Conservation (phyloP, 2,888 invertebrate species). For the Napeogenes inachia region DNA sequence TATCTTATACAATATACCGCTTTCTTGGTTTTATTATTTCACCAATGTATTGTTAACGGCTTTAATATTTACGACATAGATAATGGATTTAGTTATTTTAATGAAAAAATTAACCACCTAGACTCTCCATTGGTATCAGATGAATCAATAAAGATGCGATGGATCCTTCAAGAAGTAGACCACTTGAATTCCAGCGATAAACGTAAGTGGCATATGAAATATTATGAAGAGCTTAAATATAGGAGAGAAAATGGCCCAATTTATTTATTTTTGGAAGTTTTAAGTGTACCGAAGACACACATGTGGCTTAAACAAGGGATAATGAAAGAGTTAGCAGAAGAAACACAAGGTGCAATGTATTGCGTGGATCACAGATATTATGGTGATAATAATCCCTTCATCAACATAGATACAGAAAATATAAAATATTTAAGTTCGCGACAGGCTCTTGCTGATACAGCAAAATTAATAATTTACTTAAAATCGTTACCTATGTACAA, state of each 20-base stretch:
- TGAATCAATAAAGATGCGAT: conserved; percentile 36
- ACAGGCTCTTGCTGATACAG: conserved; percentile 63
- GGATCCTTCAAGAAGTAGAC: conserved; percentile 59
- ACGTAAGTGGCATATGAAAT: conserved; percentile 60
- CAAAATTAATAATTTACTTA: conserved; percentile 44
- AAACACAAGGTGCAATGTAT: conserved; percentile 63
- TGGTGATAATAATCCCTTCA: conserved; percentile 58
- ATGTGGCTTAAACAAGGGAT: conserved; percentile 49
- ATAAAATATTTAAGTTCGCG: conserved; percentile 54
- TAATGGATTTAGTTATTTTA: conserved; percentile 42
- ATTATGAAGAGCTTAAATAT: conserved; percentile 52
- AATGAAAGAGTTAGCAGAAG: conserved; percentile 56
- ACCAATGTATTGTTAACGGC: conserved; percentile 33
- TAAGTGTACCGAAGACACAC: conserved; percentile 44
- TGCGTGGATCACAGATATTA: conserved; percentile 64
- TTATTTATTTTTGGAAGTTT: conserved; percentile 58
- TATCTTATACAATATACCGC: conserved; percentile 7
- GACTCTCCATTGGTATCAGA: conserved; percentile 32
- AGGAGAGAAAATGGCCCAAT: conserved; percentile 55
- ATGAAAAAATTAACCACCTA: conserved; percentile 39
- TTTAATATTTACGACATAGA: conserved; percentile 38
- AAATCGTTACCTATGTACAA: conserved; percentile 42
- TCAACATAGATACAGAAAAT: conserved; percentile 44
- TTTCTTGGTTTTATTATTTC: conserved; percentile 11
- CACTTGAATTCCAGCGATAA: conserved; percentile 52